Evolutionary conservation across 2,113 vertebrate species (phyloP).

Genomic region (Psilopsiagon aymara): DNA sequence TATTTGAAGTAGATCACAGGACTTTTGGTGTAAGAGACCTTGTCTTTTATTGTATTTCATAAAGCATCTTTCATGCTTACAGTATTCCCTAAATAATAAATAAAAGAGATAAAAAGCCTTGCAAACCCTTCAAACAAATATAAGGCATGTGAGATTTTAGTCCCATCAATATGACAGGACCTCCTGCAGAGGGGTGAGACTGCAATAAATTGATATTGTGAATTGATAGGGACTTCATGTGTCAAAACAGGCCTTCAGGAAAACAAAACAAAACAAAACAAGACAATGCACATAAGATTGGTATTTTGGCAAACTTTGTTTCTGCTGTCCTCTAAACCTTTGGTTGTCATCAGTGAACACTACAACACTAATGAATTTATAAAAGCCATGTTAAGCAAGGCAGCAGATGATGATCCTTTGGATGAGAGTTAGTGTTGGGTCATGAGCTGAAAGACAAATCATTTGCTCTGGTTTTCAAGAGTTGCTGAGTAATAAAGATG

Average conservation of each 20-base stretch:
- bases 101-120: not conserved
- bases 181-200: not conserved
- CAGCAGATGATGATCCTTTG: not conserved
- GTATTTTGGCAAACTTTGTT: not conserved
- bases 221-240: not conserved
- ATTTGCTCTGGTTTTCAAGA: not conserved
- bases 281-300: not conserved
- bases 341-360: not conserved
- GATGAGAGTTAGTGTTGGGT: not conserved
- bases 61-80: not conserved
- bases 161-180: not conserved
- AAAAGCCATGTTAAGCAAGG: not conserved
- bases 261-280: not conserved
- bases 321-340: not conserved
- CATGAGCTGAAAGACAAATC: not conserved
- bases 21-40: not conserved
- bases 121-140: constrained; percentile 3
- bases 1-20: constrained; percentile 35
- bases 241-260: not conserved
- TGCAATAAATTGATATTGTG: not conserved
- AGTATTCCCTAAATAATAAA: constrained; percentile 12
- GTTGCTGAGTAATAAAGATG: not conserved
- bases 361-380: not conserved
- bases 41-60: not conserved
- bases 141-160: not conserved